Conservation (phyloP, 2,113 vertebrate genomes). For the Heteronetta atricapilla region DNA sequence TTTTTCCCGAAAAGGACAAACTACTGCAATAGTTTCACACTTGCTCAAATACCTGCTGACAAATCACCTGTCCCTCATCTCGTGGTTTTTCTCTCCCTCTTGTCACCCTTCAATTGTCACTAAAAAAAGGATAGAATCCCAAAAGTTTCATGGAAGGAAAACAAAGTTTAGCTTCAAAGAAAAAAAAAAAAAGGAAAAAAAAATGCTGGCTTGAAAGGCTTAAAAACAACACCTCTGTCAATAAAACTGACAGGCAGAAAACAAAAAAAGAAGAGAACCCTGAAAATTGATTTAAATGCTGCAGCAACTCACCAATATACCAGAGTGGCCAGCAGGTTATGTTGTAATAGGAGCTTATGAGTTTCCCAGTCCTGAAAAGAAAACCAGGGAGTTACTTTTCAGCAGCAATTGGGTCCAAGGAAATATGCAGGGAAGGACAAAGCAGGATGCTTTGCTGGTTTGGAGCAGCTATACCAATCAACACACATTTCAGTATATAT, state of each 20-base stretch:
- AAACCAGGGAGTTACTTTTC: background rate
- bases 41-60: background rate
- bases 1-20: background rate
- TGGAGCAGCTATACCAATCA: background rate
- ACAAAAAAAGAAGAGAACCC: background rate
- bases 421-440: background rate
- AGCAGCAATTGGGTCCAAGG: fast-evolving
- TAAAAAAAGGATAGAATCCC: background rate
- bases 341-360: slow-evolving; percentile 89
- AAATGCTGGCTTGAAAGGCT: background rate
- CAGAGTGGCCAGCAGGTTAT: slow-evolving; percentile 92
- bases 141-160: background rate
- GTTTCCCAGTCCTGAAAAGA: slow-evolving; percentile 87
- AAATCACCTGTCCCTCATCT: background rate
- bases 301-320: slow-evolving; percentile 90
- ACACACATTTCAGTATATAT: slow-evolving; percentile 95
- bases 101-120: background rate
- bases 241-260: background rate
- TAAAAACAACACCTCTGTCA: fast-evolving
- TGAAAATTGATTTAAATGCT: background rate
- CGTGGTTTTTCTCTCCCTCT: background rate
- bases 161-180: background rate
- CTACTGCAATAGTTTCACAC: background rate
- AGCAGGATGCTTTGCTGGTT: background rate
- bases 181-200: too few species aligned